Evolutionary conservation across 1,140 invertebrate genomes (phyloP), one percentile per base, ranked within the genome.

Genomic region (Halotydeus destructor): DNA sequence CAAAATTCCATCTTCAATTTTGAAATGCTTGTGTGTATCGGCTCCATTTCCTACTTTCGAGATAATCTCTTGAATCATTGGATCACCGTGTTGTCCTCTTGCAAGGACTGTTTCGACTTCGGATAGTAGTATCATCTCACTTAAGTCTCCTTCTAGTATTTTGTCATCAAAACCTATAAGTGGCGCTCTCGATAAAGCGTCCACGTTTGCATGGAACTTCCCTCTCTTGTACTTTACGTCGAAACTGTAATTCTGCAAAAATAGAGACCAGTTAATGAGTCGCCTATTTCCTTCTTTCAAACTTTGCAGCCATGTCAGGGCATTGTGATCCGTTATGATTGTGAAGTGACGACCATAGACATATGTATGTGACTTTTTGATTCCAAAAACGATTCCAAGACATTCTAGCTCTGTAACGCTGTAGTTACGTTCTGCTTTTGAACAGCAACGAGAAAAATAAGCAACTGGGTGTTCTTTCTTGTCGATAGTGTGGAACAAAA

Each of bases 371-470:
- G 68, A 69, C 44, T 61, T 48, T 57, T 54, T 50, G 37, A 65
- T 45, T 12, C 58, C 61, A 53, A 56, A 64, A 32, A 66, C 44
- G 25, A 70, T 58, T 3, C 59, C 56, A 12, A 65, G 52, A 0
- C 56, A 64, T 53, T 72, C 69, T 49, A 62, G 63, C 25, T 73
- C 64, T 5, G 67, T 52, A 42, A 67, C 60, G n/a, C 55, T 52
- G 49, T 69, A 71, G n/a, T 43, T 47, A 3, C 21, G 23, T 21
- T 45, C 37, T 26, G 31, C 38, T 5, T 2, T 2, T 0, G 14
- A 11, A 5, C 38, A 27, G 31, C 26, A 38, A 24, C 21, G 30
- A 0, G 39, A 43, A 18, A 38, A 42, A 23, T 47, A 38, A 1
- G 23, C 34, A 6, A 43, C 34, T 22, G 39, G 35, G 21, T 44